Evolutionary conservation across 2,797 vertebrate species (phyloP).

Genomic region (Acestrorhynchus altus): DNA sequence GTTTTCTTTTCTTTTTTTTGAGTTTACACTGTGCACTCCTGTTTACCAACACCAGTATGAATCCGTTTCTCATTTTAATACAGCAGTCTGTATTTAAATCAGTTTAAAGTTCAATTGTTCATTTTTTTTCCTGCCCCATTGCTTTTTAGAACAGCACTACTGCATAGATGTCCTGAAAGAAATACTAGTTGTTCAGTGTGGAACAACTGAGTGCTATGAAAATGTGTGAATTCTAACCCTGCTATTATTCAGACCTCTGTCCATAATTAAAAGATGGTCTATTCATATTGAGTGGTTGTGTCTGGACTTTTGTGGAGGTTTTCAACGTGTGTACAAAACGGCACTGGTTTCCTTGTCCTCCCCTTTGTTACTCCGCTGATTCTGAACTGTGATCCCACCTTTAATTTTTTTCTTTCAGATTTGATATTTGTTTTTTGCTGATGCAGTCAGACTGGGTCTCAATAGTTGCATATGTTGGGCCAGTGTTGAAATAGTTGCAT

Average conservation of each 20-base stretch:
- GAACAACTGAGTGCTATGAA: constrained; percentile 75
- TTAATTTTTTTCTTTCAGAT: no score
- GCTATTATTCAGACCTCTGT: constrained; percentile 82
- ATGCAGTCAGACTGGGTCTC: not conserved
- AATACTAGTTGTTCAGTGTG: constrained; percentile 78
- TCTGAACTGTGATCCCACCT: no score
- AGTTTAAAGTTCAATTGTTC: constrained; percentile 50
- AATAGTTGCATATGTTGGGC: no score
- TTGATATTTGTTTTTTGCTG: not conserved
- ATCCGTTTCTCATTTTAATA: constrained; percentile 63
- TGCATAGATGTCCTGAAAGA: constrained; percentile 84
- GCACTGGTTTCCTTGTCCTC: not conserved
- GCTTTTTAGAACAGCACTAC: constrained; percentile 73
- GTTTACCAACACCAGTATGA: constrained; percentile 64
- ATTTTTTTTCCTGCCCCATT: constrained; percentile 63
- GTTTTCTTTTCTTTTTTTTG: not conserved
- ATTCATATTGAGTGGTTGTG: constrained; percentile 71
- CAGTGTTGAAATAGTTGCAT: no score
- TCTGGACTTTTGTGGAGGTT: constrained; percentile 61
- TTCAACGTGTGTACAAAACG: not conserved
- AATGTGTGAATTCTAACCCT: constrained; percentile 84
- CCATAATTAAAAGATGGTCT: constrained; percentile 84
- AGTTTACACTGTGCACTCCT: constrained; percentile 71
- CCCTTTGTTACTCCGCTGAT: not conserved
- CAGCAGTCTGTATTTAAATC: constrained; percentile 41